Evolutionary conservation across 2,113 vertebrate species (phyloP).

Genomic region (Callipepla squamata): DNA sequence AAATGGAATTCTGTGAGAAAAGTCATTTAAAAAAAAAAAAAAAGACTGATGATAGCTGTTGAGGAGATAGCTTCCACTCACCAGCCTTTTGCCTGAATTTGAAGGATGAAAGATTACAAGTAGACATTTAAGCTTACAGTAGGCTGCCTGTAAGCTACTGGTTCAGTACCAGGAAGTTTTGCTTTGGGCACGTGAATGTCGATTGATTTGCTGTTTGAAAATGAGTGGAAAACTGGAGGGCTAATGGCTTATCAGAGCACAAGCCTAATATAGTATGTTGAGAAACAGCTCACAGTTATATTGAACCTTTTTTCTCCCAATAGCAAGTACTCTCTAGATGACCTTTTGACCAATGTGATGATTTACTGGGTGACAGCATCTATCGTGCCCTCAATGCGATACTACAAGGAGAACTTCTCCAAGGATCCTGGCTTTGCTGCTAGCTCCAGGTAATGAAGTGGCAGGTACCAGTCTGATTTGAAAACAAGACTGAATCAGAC

Average conservation of each 20-base stretch:
- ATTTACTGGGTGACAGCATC: slow-evolving; percentile 90
- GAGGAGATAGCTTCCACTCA: neutral
- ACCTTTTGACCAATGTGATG: slow-evolving; percentile 88
- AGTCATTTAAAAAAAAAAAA: neutral
- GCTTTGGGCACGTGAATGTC: neutral
- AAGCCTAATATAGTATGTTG: neutral
- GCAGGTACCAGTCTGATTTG: neutral
- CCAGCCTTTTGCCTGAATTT: neutral
- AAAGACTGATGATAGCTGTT: neutral
- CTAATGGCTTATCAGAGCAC: neutral
- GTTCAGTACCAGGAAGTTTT: neutral
- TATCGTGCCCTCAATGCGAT: slow-evolving; percentile 87
- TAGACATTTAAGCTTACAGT: neutral
- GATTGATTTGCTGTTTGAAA: neutral
- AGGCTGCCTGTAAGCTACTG: neutral
- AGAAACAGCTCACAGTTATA: neutral
- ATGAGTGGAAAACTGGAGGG: neutral
- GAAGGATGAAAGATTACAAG: neutral
- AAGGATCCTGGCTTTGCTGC: neutral
- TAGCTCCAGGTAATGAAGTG: slow-evolving; percentile 70
- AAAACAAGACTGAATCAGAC: neutral
- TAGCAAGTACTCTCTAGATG: slow-evolving; percentile 87
- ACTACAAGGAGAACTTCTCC: slow-evolving; percentile 87
- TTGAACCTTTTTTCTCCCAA: neutral
- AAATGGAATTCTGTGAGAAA: neutral